Base-by-base conservation (phyloP, 2,888 invertebrate species). In the Caenorhabditis macrosperma region DNA sequence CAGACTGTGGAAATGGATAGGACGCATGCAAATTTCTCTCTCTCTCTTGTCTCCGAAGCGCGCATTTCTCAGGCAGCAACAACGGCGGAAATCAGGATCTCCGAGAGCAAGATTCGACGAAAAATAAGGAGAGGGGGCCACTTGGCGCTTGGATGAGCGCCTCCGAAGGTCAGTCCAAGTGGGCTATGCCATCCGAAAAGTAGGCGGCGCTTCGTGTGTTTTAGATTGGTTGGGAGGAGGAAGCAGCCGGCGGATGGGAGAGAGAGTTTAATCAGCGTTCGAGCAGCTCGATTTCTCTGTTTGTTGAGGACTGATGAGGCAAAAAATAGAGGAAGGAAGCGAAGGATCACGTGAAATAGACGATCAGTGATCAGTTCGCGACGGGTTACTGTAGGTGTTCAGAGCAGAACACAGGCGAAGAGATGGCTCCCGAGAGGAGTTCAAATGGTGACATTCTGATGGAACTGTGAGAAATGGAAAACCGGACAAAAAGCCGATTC, bases 1-100 rank as follows among this genome's bases (percentile, higher is more conserved):
- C n/a, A n/a, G n/a, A n/a, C n/a, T n/a, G n/a, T n/a, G n/a, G 72
- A 72, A 72, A 72, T 72, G 57, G 72, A 72, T 72, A 72, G 72
- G 69, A n/a, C 12, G 33, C 64, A 64, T 64, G 63, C 72, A 72
- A 72, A 57, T 72, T 72, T 57, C 57, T 69, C 52, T 59, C 50
- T 46, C 46, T 38, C 41, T 41, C 24, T 38, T 12, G 5, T 9
- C 38, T 12, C 15, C 38, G 38, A 9, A 12, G 15, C 46, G 52
- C 26, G 64, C 64, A 48, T 64, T 72, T 55, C 64, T 61, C 64
- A 30, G 33, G 41, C 46, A 35, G n/a, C 17, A 20, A 50, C 6
- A 24, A 38, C 28, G 9, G 15, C 63, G 15, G 30, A 61, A 72
- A 72, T 72, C 72, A 46, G 72, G 72, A 72, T 72, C 12, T 26